Conservation (phyloP, 2,113 vertebrate species). For the Nettapus auritus region DNA sequence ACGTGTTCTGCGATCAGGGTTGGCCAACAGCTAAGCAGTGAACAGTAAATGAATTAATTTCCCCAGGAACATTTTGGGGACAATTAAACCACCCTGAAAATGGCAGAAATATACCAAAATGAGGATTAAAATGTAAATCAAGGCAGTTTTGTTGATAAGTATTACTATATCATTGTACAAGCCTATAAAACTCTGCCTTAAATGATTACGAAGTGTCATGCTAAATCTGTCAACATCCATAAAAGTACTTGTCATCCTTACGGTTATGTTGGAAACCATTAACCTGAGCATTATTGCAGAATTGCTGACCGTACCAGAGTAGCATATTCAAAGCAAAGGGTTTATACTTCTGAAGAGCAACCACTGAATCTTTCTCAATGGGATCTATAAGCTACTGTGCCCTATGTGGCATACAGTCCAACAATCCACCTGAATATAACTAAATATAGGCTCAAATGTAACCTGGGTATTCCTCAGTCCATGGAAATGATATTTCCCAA, state of each 20-base stretch:
- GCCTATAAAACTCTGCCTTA: not conserved
- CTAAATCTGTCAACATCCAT: not conserved
- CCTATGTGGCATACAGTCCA: not conserved
- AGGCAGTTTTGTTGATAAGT: not conserved
- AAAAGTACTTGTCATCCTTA: not conserved
- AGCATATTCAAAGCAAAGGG: not conserved
- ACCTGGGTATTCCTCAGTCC: not conserved
- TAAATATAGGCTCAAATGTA: not conserved
- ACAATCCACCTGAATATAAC: not conserved
- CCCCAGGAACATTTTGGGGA: not conserved
- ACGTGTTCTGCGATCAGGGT: not conserved
- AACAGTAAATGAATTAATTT: not conserved
- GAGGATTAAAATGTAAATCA: not conserved
- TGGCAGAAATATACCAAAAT: not conserved
- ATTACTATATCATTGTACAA: not conserved
- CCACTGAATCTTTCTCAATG: not conserved
- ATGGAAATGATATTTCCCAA: not conserved
- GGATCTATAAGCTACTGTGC: not conserved
- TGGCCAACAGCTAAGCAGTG: not conserved
- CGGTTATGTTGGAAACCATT: not conserved
- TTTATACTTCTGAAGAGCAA: not conserved
- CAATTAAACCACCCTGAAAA: not conserved
- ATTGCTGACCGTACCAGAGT: not conserved
- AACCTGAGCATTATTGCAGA: not conserved
- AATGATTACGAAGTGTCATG: not conserved